Evolutionary conservation across 2,797 vertebrate species (phyloP).

Genomic region (Aplochiton taeniatus): DNA sequence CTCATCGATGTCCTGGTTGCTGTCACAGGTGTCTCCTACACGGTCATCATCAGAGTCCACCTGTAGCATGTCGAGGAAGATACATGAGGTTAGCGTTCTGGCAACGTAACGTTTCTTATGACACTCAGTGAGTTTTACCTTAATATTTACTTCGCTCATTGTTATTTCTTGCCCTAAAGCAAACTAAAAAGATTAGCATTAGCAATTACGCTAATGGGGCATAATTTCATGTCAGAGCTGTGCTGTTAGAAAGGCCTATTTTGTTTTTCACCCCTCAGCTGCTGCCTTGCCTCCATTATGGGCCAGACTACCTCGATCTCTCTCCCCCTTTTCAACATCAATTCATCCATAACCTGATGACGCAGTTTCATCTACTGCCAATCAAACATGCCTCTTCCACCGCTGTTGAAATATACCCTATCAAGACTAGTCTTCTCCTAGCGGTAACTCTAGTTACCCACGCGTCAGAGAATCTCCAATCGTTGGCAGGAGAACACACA

Average conservation of each 20-base stretch:
- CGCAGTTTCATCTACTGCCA: slow-evolving; percentile 37
- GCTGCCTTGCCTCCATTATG: slow-evolving; percentile 24
- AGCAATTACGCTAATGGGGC: slow-evolving; percentile 1
- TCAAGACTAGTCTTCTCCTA: too few species aligned
- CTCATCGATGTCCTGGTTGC: slow-evolving; percentile 97
- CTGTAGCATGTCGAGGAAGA: slow-evolving; percentile 59
- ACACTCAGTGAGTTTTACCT: too few species aligned
- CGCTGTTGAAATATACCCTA: too few species aligned
- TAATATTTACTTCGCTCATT: too few species aligned
- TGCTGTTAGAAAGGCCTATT: neutral
- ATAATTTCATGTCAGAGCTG: slow-evolving; percentile 5
- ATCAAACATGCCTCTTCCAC: slow-evolving; percentile 28
- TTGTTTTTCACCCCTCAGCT: slow-evolving; percentile 14
- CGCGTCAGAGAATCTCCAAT: slow-evolving; percentile 32
- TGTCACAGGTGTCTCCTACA: slow-evolving; percentile 95
- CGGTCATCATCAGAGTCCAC: slow-evolving; percentile 91
- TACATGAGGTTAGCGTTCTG: neutral
- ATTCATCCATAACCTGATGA: slow-evolving; percentile 36
- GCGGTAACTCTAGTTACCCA: too few species aligned
- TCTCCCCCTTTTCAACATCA: slow-evolving; percentile 30
- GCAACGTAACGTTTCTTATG: neutral
- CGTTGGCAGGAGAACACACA: slow-evolving; percentile 39
- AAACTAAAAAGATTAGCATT: neutral
- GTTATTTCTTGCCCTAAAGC: too few species aligned
- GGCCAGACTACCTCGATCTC: slow-evolving; percentile 19